These are phyloP conservation scores for Trypoxylus dichotomus DNA, from an alignment of 1,140 invertebrate species.

Conservation along the genomic window DNA sequence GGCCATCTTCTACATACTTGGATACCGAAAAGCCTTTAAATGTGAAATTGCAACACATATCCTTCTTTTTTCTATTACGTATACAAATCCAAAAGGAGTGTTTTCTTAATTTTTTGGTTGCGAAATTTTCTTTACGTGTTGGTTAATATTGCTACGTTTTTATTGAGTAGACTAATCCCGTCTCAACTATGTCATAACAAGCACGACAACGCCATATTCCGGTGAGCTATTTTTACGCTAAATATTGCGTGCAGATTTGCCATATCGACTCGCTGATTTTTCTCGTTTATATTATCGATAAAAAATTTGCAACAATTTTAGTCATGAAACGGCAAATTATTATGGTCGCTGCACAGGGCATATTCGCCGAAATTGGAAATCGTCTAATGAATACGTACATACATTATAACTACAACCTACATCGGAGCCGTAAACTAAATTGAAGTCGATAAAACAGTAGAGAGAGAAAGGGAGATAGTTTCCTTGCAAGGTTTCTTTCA, in stretches of 20 bases:
- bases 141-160: no score
- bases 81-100: no score
- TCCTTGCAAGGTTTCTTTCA: background rate
- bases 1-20: no score
- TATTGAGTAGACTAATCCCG: no score
- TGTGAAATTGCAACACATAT: no score
- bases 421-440: background rate
- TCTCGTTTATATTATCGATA: background rate
- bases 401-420: background rate
- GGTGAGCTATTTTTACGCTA: background rate
- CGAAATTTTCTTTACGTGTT: no score
- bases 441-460: background rate
- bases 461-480: background rate
- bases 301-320: background rate
- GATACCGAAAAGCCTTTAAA: no score
- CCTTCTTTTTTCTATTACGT: no score
- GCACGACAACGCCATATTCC: background rate
- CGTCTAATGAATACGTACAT: background rate
- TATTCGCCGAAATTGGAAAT: background rate
- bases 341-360: background rate
- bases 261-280: background rate
- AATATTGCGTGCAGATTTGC: background rate
- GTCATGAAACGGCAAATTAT: background rate
- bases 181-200: no score
- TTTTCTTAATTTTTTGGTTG: no score